A percentile compares a stretch with the other conserved stretches of the same genome.
Conservation (phyloP, 2,797 vertebrate species). For the Molossus alvarezi region DNA sequence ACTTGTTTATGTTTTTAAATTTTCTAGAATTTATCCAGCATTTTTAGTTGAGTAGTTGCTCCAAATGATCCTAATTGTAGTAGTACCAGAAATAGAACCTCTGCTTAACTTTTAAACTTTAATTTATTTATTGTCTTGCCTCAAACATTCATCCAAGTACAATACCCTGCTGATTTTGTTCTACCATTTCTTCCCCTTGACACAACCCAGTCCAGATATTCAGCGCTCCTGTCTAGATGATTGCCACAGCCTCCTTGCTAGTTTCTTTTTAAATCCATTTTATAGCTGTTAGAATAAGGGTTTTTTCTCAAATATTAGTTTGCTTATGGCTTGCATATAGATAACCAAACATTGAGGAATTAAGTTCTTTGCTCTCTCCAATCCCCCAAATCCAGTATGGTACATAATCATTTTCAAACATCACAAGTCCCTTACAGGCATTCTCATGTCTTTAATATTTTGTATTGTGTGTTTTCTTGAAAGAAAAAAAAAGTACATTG, state of each 20-base stretch:
- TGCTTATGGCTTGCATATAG: neutral
- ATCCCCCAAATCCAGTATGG: neutral
- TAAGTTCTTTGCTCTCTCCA: neutral
- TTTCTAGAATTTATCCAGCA: neutral
- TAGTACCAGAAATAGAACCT: neutral
- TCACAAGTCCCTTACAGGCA: neutral
- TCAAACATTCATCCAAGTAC: neutral
- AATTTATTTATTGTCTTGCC: neutral
- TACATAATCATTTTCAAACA: conserved; percentile 58
- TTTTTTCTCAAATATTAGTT: conserved; percentile 32
- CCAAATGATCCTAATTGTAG: neutral
- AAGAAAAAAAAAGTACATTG: neutral
- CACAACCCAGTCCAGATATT: neutral
- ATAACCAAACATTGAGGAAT: neutral
- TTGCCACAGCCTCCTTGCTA: neutral
- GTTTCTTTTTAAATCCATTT: conserved; percentile 32
- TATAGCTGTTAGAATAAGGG: neutral
- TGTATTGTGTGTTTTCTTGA: conserved; percentile 26
- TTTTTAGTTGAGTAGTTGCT: conserved; percentile 2
- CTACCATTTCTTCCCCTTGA: neutral
- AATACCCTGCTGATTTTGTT: neutral
- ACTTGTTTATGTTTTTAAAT: neutral
- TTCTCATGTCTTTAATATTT: conserved; percentile 36
- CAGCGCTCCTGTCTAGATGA: neutral
- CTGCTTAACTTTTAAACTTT: neutral